phyloP scores from a whole-genome alignment of 2,797 vertebrate species.

The Gymnocypris eckloni region DNA sequence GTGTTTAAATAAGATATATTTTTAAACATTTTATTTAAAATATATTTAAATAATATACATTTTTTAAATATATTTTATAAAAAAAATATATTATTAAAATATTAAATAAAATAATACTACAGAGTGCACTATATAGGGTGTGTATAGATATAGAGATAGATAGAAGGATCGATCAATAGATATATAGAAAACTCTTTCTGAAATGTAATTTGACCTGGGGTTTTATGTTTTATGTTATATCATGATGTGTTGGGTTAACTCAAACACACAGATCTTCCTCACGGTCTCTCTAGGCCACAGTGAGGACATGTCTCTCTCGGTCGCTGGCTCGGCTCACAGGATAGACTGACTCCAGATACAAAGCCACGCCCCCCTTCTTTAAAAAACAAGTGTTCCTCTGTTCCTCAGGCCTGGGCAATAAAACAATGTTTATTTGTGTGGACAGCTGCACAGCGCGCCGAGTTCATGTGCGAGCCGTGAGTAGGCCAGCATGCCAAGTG shows the following conservation, averaged over 20 bases:
- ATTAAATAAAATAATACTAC: too few species aligned
- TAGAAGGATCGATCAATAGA: too few species aligned
- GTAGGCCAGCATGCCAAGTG: conserved; percentile 23
- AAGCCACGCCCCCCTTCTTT: conserved; percentile 28
- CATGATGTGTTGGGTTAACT: conserved; percentile 7
- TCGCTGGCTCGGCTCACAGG: conserved; percentile 9
- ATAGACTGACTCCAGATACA: not conserved
- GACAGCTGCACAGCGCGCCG: conserved; percentile 62
- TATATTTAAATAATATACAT: not conserved
- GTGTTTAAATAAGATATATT: too few species aligned
- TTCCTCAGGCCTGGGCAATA: conserved; percentile 53
- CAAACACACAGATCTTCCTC: not conserved
- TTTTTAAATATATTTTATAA: not conserved
- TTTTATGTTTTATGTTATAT: too few species aligned
- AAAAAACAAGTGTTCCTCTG: conserved; percentile 59
- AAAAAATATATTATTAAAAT: too few species aligned
- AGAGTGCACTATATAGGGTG: too few species aligned
- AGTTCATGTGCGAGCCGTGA: conserved; percentile 23
- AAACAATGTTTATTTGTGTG: conserved; percentile 68
- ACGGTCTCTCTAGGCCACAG: not conserved
- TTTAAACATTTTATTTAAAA: too few species aligned
- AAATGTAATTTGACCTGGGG: not conserved
- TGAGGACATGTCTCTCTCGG: not conserved
- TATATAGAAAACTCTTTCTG: too few species aligned
- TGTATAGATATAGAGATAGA: too few species aligned